A percentile compares a stretch with the other conserved stretches of the same genome.
Conservation (phyloP, 2,113 vertebrate species). For the Scolopax mira region DNA sequence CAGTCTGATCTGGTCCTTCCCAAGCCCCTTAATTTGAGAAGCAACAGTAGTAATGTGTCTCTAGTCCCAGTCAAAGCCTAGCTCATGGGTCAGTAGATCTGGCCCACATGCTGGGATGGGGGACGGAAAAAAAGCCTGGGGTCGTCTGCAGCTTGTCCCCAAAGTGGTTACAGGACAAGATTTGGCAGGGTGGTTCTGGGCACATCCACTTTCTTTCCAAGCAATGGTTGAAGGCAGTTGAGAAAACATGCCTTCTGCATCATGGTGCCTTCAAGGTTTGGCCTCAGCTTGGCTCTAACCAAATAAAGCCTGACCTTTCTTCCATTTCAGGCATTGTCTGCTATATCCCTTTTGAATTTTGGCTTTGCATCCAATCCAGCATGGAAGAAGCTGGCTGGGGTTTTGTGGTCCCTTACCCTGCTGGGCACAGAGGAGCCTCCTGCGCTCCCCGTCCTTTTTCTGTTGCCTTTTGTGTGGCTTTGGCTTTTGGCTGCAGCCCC, state of each 20-base stretch:
- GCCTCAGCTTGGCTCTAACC: not conserved
- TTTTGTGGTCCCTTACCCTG: conserved; percentile 14
- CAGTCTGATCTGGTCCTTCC: not conserved
- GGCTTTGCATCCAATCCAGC: not conserved
- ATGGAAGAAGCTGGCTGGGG: not conserved
- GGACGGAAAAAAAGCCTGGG: not conserved
- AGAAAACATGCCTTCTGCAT: not conserved
- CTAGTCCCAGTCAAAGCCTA: not conserved
- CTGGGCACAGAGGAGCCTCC: conserved; percentile 15
- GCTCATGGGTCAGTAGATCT: not conserved
- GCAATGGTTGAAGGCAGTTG: not conserved
- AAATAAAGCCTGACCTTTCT: conserved; percentile 7
- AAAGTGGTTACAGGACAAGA: not conserved
- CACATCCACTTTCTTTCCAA: not conserved
- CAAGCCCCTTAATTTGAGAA: not conserved
- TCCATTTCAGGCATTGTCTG: not conserved
- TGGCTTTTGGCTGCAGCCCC: conserved; percentile 32
- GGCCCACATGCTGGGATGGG: not conserved
- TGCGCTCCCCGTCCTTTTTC: not conserved
- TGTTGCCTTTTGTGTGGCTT: not conserved
- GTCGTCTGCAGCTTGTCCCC: not conserved
- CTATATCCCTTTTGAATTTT: not conserved
- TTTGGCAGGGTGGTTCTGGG: not conserved
- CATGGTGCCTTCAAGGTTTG: not conserved
- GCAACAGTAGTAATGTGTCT: not conserved